Evolutionary conservation across 2,113 vertebrate genomes (phyloP).

Genomic region (Campylomormyrus tamandua): DNA sequence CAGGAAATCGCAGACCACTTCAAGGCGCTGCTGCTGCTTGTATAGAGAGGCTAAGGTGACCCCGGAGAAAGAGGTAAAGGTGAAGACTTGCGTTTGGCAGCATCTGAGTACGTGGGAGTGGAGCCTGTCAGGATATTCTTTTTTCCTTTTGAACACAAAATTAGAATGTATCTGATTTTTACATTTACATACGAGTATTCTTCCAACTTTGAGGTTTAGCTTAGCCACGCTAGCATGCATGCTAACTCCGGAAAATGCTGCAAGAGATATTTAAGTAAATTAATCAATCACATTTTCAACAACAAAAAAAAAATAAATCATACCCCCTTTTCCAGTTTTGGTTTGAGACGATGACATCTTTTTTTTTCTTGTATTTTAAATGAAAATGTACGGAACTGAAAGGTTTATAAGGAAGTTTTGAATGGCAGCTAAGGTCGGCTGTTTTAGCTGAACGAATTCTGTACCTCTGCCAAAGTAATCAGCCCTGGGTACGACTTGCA

Average conservation of each 20-base stretch:
- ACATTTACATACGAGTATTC: neutral
- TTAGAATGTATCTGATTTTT: slow-evolving; percentile 1
- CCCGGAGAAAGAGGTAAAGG: slow-evolving; percentile 10
- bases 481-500: neutral
- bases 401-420: neutral
- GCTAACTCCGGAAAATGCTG: neutral
- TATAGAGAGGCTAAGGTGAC: slow-evolving; percentile 36
- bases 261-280: neutral
- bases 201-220: neutral
- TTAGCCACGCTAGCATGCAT: neutral
- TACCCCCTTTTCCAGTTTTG: neutral
- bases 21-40: slow-evolving; percentile 48
- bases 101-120: neutral
- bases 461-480: slow-evolving; percentile 9
- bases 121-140: neutral
- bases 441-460: neutral
- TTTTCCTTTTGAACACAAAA: neutral
- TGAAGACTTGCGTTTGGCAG: neutral
- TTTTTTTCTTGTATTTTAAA: neutral
- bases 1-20: slow-evolving; percentile 66
- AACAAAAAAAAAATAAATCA: neutral
- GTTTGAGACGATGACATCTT: neutral
- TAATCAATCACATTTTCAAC: neutral
- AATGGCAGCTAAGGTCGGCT: neutral
- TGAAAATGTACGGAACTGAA: neutral